Evolutionary conservation across 2,113 vertebrate species (phyloP).

Genomic region (Podocnemis expansa): DNA sequence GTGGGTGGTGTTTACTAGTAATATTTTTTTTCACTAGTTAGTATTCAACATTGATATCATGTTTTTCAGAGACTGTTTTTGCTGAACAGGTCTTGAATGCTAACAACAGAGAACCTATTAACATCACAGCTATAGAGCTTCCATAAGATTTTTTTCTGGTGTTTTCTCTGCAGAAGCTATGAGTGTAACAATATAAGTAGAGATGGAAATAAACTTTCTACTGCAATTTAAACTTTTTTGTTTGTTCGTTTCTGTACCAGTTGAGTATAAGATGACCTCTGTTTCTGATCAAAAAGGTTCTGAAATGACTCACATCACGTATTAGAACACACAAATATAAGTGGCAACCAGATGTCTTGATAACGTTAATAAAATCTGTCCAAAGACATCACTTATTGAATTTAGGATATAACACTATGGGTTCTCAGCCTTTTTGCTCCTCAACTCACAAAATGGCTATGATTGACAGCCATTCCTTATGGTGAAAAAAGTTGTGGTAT

Average conservation of each 20-base stretch:
- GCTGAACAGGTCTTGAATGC: neutral
- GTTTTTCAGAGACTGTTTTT: neutral
- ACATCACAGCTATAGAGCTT: neutral
- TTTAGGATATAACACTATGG: neutral
- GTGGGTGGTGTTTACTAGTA: neutral
- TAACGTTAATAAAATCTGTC: neutral
- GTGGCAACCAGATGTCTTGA: neutral
- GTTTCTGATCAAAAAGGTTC: neutral
- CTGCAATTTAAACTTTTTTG: neutral
- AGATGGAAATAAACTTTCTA: fast-evolving
- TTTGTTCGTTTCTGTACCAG: neutral
- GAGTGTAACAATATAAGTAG: neutral
- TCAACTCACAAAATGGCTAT: neutral
- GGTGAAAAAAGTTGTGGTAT: neutral
- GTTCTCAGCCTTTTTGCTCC: neutral
- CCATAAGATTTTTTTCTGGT: neutral
- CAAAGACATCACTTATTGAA: neutral
- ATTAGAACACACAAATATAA: neutral
- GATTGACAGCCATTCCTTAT: neutral
- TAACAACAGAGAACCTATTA: neutral
- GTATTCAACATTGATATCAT: neutral
- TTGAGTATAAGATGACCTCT: neutral
- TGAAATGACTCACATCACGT: neutral
- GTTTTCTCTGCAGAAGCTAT: neutral
- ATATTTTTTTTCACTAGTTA: neutral